Conservation (phyloP, 2,888 invertebrate genomes). For the Eilema sororculum region DNA sequence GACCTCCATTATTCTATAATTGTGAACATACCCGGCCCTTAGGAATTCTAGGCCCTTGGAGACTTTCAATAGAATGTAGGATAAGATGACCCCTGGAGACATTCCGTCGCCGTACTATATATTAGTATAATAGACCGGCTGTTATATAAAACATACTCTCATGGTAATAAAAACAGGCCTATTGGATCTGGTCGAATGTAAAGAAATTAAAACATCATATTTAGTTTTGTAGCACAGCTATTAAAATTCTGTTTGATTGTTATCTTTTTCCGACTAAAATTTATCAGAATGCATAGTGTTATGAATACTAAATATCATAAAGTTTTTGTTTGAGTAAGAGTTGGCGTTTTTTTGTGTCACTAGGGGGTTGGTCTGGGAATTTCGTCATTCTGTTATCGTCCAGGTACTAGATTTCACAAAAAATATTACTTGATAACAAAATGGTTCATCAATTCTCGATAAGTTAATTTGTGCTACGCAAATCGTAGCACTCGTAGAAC, state of each 20-base stretch:
- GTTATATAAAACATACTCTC: background rate
- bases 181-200: background rate
- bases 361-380: no score
- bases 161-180: background rate
- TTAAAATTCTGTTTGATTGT: no score
- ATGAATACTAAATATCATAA: background rate
- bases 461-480: background rate
- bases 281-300: background rate
- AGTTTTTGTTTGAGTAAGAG: background rate
- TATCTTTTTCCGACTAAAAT: background rate
- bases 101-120: background rate
- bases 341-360: background rate
- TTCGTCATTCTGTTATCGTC: no score
- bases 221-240: no score
- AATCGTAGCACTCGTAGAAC: background rate
- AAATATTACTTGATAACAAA: background rate
- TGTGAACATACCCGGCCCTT: background rate
- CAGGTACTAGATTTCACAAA: no score
- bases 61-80: background rate
- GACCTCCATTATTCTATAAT: background rate
- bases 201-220: background rate
- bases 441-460: background rate
- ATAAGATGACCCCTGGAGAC: background rate
- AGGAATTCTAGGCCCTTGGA: background rate
- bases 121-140: background rate